Base-by-base conservation (phyloP, 2,888 invertebrate genomes). In the Blastobasis adustella region DNA sequence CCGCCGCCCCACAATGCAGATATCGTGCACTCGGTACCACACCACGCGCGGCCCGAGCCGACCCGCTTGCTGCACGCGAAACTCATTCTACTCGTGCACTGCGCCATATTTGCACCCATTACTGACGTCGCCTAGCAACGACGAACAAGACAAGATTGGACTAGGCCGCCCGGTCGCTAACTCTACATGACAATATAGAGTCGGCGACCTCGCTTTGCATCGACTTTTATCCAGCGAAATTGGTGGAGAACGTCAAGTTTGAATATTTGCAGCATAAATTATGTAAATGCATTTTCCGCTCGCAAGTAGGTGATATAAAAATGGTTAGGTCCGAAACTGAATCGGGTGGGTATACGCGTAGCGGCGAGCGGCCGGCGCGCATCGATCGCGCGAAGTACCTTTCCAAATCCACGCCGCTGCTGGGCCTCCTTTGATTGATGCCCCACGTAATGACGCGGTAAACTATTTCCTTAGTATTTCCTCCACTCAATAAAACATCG, bases 391-490 rank as follows among this genome's bases (percentile, higher is more conserved):
- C 23, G 23, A 23, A 23, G 23, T 63, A 60, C 62, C 61, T 63
- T 66, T 64, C 67, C 63, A 73, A 79, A 76, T 72, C 72, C 68
- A 67, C 69, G 65, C 66, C 62, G 60, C 66, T 45, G 63, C 66
- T 67, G 66, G 66, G 65, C 71, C 68, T 69, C 70, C 73, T 75
- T 80, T 86, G 88, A 87, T 88, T 84, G 87, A 88, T 88, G 84
- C 69, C 71, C 67, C 65, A 71, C 74, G 79, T 87, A 86, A 86
- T 87, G 84, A 87, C 76, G 73, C 82, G 79, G 76, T 79, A 81
- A 86, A 85, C 84, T 84, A 84, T 86, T 88, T 87, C 86, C 87
- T 82, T 73, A 78, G 77, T 79, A 82, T 87, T 87, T 87, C 88
- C 87, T 82, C 73, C 71, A 85, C 83, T 86, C 83, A 83, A 87